A percentile compares a stretch with the other conserved stretches of the same genome.
Evolutionary conservation across 2,888 invertebrate genomes (phyloP).

Genomic region (Schrankia costaestrigalis): DNA sequence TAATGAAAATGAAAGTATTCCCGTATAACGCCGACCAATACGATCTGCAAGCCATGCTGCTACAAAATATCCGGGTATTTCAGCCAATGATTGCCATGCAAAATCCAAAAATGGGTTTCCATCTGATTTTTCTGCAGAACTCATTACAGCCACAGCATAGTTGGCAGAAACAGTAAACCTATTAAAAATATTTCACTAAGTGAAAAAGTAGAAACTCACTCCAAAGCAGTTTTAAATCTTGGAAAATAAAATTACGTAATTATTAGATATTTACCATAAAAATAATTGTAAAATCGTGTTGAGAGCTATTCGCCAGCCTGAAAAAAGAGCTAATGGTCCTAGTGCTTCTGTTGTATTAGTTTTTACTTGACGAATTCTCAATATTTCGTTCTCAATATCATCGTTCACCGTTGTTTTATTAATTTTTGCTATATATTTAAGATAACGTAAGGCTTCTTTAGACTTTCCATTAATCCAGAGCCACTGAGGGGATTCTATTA

Average conservation of each 20-base stretch:
- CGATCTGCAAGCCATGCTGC: constrained; percentile 70
- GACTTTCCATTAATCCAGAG: constrained; percentile 76
- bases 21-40: constrained; percentile 51
- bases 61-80: constrained; percentile 82
- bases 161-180: constrained; percentile 75
- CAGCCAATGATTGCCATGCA: constrained; percentile 82
- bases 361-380: constrained; percentile 21
- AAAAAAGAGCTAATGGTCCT: constrained; percentile 78
- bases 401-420: constrained; percentile 72
- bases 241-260: too few species aligned
- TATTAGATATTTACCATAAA: constrained; percentile 74
- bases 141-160: constrained; percentile 76
- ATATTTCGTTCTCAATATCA: constrained; percentile 56
- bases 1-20: constrained; percentile 35
- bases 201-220: constrained; percentile 6
- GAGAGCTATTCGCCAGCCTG: constrained; percentile 74
- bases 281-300: constrained; percentile 77
- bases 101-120: constrained; percentile 85
- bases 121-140: constrained; percentile 71
- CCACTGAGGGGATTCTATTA: constrained; percentile 85
- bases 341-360: constrained; percentile 57
- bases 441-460: constrained; percentile 64
- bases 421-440: constrained; percentile 76
- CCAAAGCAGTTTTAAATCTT: too few species aligned
- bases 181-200: constrained; percentile 9